A percentile compares a stretch with the other conserved stretches of the same genome.
Evolutionary conservation across 2,888 invertebrate genomes (phyloP).

Genomic region (Brassicogethes aeneus): DNA sequence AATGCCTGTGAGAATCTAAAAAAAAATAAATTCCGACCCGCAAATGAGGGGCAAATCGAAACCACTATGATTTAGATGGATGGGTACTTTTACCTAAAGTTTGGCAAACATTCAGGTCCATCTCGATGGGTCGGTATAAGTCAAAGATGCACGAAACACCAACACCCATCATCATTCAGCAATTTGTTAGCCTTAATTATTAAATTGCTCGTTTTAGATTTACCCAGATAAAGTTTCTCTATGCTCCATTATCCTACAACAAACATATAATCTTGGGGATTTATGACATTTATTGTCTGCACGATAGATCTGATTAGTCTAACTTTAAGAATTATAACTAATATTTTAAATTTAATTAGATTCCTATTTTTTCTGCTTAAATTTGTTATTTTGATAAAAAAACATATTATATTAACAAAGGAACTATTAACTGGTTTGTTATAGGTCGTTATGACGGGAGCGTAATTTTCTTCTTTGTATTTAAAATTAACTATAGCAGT

Average conservation of each 20-base stretch:
- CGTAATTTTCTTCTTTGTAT: too few relatives aligned
- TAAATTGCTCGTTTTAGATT: conserved; percentile 1
- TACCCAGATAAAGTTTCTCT: not conserved
- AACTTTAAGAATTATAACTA: too few relatives aligned
- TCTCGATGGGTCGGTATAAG: not conserved
- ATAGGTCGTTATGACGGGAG: too few relatives aligned
- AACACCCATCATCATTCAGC: conserved; percentile 2
- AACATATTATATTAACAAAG: too few relatives aligned
- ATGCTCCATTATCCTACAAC: not conserved
- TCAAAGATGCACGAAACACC: not conserved
- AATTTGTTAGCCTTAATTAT: conserved; percentile 2
- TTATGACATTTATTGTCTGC: conserved; percentile 6
- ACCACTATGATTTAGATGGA: not conserved
- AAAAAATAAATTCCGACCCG: too few relatives aligned
- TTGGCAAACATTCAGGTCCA: not conserved
- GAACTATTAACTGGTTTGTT: too few relatives aligned
- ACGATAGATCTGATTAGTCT: conserved; percentile 4
- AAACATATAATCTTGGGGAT: conserved; percentile 2
- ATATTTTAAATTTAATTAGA: too few relatives aligned
- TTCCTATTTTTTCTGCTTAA: too few relatives aligned
- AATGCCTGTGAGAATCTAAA: too few relatives aligned
- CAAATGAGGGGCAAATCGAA: too few relatives aligned
- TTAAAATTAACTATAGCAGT: too few relatives aligned
- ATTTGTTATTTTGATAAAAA: too few relatives aligned
- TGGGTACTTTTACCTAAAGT: not conserved